Conservation (phyloP, 2,797 vertebrate genomes). For the Thamnophis elegans region DNA sequence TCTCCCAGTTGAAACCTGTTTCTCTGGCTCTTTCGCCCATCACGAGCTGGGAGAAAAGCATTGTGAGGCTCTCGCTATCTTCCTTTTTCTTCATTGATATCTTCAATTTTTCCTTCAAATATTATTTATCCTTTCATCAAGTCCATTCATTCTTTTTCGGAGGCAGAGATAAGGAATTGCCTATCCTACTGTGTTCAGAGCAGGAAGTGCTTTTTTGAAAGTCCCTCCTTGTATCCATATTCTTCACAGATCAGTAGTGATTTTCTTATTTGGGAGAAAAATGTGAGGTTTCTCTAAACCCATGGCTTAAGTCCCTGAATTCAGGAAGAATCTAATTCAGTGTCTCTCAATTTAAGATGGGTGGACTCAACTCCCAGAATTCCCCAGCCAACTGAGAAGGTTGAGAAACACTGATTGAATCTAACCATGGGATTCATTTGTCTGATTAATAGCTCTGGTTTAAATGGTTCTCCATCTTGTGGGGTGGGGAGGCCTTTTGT, state of each 20-base stretch:
- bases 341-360: background rate
- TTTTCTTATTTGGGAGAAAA: no score
- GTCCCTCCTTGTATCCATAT: background rate
- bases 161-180: background rate
- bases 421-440: background rate
- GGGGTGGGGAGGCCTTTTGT: background rate
- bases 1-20: background rate
- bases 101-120: background rate
- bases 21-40: background rate
- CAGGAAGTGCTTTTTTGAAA: background rate
- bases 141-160: background rate
- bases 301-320: background rate
- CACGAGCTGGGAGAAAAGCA: background rate
- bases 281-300: background rate
- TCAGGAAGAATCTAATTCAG: background rate
- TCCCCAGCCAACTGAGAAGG: background rate
- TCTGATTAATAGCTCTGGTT: background rate
- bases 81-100: background rate
- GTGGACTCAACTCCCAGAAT: background rate
- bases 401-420: background rate
- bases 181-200: background rate
- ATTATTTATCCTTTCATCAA: background rate
- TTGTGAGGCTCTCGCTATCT: background rate
- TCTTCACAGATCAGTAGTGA: background rate
- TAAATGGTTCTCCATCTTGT: background rate